Base-by-base conservation (phyloP, 64 coral and sea anemone genomes). In the Orbicella faveolata region DNA sequence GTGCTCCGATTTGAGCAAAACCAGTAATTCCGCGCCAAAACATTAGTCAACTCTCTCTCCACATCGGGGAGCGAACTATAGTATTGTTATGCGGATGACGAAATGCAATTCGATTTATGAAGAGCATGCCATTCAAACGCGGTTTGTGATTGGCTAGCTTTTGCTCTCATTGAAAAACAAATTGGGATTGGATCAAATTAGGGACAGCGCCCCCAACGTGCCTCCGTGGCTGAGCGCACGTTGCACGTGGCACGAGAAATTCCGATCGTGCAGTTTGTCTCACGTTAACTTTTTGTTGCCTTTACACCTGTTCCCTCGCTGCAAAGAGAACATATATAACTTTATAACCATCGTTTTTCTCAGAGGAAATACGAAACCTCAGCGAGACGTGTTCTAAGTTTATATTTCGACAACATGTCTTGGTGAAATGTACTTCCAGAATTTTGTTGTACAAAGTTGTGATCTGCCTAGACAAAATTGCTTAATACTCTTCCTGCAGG, bases 11-110 rank as follows among this genome's bases (percentile, higher is more conserved):
- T 16, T 52, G 82, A n/a, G 82, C 65, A 72, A 85, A 41, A 34
- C 65, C 48, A 20, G 82, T 52, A 30, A 85, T 72, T 37, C 68
- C 66, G 33, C 64, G 82, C 10, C 65, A 85, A 52, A 85, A 72
- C 82, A 85, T 85, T 39, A 9, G 1, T 9, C 7, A 25, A 9
- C 5, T n/a, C 16, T 17, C 16, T 2, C 39, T 19, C 12, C 39
- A 10, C 9, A 18, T 44, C 11, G 34, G 62, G 30, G 25, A 65
- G 9, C 18, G 41, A n/a, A 13, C 18, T 78, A 78, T 11, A 78
- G 20, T 52, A 52, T 44, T 78, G 15, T 78, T 23, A 10, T 70
- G 9, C 25, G 4, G 67, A 70, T 70, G 67, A 70, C 67, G 67
- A 33, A 70, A 33, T 23, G 55, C 11, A 14, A 70, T 70, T 70